phyloP scores from a whole-genome alignment of 2,797 vertebrate species.

The Loriculus beryllinus region DNA sequence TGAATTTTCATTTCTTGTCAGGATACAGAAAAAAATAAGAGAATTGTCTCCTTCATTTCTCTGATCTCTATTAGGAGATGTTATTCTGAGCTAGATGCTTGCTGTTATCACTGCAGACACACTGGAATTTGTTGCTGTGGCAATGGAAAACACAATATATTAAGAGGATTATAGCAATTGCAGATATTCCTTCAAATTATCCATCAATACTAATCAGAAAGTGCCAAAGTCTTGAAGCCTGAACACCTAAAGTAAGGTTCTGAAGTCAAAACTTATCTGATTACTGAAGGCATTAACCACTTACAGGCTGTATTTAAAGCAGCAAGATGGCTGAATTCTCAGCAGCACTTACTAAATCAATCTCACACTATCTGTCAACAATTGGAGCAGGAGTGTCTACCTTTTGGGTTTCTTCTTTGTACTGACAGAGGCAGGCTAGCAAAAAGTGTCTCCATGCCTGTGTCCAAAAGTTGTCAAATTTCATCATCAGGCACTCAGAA shows the following conservation, averaged over 20 bases:
- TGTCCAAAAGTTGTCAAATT: background rate
- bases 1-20: background rate
- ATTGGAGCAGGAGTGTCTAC: background rate
- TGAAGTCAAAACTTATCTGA: background rate
- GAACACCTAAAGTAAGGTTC: background rate
- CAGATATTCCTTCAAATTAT: background rate
- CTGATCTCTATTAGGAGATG: conserved; percentile 11
- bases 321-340: background rate
- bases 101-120: background rate
- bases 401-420: background rate
- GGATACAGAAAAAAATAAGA: background rate
- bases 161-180: background rate
- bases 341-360: background rate
- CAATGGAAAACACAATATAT: background rate
- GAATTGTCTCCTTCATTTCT: background rate
- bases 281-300: background rate
- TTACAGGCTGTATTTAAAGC: background rate
- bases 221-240: background rate
- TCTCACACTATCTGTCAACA: background rate
- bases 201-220: background rate
- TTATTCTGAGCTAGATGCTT: background rate
- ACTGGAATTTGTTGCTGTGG: background rate
- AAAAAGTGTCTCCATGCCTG: background rate
- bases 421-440: background rate
- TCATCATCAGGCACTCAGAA: background rate